phyloP scores from a whole-genome alignment of 1,140 invertebrate species.

The Dufourea novaeangliae region DNA sequence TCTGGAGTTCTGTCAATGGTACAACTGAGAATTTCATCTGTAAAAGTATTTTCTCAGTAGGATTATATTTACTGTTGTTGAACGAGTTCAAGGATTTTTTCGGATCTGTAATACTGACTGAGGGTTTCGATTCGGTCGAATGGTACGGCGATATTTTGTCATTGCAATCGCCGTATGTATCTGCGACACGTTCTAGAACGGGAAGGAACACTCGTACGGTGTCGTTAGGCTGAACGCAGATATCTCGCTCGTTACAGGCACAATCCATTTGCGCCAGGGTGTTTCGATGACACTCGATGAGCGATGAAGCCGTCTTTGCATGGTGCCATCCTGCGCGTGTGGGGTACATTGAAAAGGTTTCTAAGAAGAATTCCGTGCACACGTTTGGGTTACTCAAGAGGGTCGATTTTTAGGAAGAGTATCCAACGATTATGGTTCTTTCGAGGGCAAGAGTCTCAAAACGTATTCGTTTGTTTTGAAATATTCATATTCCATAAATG shows the following conservation, averaged over 20 bases:
- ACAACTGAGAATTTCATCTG: too few species aligned
- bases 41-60: too few species aligned
- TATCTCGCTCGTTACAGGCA: background rate
- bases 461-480: too few species aligned
- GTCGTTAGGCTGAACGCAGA: background rate
- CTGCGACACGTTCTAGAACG: background rate
- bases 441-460: too few species aligned
- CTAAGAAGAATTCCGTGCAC: background rate
- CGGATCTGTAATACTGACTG: too few species aligned
- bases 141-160: background rate
- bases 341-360: constrained; percentile 5
- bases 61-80: too few species aligned
- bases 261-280: background rate
- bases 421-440: too few species aligned
- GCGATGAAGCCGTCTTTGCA: background rate
- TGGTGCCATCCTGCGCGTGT: background rate
- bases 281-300: constrained; percentile 4
- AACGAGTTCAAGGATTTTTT: too few species aligned
- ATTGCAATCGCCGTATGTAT: background rate
- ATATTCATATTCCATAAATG: too few species aligned
- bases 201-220: background rate
- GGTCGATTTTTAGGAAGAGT: background rate
- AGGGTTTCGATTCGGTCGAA: too few species aligned
- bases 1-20: too few species aligned
- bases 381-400: background rate